phyloP scores from a whole-genome alignment of 2,888 invertebrate genomes.

The Acrocyrtus sp. region DNA sequence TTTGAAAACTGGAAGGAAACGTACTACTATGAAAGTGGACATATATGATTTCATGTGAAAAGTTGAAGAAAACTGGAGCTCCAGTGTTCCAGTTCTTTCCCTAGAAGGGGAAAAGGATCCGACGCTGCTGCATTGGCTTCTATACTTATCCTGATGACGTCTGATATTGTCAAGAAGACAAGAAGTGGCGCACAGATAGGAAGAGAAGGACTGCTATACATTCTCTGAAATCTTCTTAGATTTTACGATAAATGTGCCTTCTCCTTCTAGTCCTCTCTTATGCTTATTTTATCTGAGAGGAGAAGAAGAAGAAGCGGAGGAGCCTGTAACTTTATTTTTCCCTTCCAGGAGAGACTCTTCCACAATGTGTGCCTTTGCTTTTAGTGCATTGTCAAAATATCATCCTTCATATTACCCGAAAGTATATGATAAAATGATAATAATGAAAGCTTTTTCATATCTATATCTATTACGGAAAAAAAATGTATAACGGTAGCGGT shows the following conservation, averaged over 20 bases:
- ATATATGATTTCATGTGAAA: too few relatives aligned
- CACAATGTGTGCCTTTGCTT: conserved; percentile 9
- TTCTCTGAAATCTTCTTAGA: too few relatives aligned
- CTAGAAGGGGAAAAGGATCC: too few relatives aligned
- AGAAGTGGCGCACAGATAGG: conserved; percentile 48
- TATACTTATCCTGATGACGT: conserved; percentile 42
- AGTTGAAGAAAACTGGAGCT: too few relatives aligned
- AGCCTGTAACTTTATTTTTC: too few relatives aligned
- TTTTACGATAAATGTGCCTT: neutral
- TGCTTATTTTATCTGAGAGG: conserved; percentile 46
- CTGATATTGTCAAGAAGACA: conserved; percentile 54
- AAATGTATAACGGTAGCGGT: neutral
- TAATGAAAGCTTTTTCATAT: conserved; percentile 40
- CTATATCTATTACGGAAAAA: neutral
- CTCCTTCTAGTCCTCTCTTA: conserved; percentile 39
- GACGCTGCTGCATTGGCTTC: too few relatives aligned
- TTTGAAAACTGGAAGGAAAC: neutral
- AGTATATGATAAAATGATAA: conserved; percentile 50
- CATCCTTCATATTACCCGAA: conserved; percentile 50
- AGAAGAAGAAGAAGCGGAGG: conserved; percentile 8
- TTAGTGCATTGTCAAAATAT: conserved; percentile 45
- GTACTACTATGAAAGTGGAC: too few relatives aligned
- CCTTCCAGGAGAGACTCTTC: too few relatives aligned
- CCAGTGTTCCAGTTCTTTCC: neutral
- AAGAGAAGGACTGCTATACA: too few relatives aligned